Evolutionary conservation across 2,113 vertebrate genomes (phyloP), one percentile per base, ranked within the genome.

Genomic region (Xenopus tropicalis): DNA sequence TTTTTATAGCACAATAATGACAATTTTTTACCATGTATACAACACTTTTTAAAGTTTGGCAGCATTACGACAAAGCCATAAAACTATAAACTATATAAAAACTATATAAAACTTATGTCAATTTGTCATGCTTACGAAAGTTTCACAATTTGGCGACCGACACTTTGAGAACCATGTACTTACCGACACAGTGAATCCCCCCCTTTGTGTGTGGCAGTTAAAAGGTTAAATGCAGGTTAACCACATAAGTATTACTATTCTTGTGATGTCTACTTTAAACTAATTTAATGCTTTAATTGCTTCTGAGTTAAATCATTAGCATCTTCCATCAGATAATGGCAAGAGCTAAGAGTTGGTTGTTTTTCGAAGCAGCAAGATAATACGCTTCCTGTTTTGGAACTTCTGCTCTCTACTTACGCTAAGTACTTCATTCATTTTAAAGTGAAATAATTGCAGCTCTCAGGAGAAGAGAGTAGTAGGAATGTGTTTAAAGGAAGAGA

Each of bases 301-400:
- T 83, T 71, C 76, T 80, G 78, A 58, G 58, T 22, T 73, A 67
- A 75, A 70, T 22, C 22, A 52, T 81, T 78, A 61, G 42, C 77
- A 79, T 82, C 78, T 77, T 70, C 52, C 57, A 66, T 78, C 59
- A 42, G 64, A 68, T 54, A 22, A 65, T 78, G 78, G 61, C 48
- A 73, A 70, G 20, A 66, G 71, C 61, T 46, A 69, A 70, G 71
- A 66, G 20, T 73, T 80, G 66, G 75, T 77, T 24, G 78, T 75
- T 78, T n/a, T 79, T 66, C 44, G 70, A 79, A 79, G 78, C 79
- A 77, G 23, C 63, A 57, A 69, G 69, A 75, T 65, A 77, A 68
- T 78, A 74, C 71, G 71, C 79, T 81, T 79, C 73, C 78, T 77
- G 64, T 77, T 74, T 69, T 78, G 77, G 72, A 83, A 77, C 70